These are phyloP conservation scores for Dolomedes plantarius DNA, from an alignment of 2,888 invertebrate species.

Conservation along the genomic window DNA sequence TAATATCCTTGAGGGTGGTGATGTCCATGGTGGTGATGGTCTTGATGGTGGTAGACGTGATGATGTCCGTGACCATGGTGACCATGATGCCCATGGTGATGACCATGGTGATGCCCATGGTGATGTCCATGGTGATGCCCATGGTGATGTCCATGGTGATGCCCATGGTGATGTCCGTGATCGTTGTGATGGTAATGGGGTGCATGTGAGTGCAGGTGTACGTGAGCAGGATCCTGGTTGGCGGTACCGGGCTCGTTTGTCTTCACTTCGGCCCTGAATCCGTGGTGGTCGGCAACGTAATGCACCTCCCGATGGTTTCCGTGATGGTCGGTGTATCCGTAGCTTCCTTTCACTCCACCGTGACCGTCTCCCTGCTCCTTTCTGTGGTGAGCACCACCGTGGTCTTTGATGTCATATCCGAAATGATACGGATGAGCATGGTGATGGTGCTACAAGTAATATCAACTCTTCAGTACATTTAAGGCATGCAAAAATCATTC, in stretches of 20 bases:
- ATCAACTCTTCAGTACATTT: too few species aligned
- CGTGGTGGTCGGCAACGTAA: constrained; percentile 42
- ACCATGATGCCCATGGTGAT: too few species aligned
- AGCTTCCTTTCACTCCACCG: constrained; percentile 44
- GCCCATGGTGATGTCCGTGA: too few species aligned
- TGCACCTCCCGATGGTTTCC: constrained; percentile 41
- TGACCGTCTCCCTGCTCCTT: constrained; percentile 35
- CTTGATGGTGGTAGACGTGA: neutral
- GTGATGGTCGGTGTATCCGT: constrained; percentile 41
- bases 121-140: neutral
- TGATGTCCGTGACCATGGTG: neutral
- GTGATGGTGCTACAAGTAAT: too few species aligned
- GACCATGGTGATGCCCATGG: constrained; percentile 4
- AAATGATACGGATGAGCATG: constrained; percentile 47
- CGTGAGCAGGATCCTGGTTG: constrained; percentile 49
- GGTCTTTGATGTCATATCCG: constrained; percentile 41
- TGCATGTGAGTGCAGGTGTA: constrained; percentile 25
- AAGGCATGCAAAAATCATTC: too few species aligned
- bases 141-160: too few species aligned
- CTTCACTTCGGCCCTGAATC: constrained; percentile 47
- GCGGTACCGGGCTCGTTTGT: constrained; percentile 55
- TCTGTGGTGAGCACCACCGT: constrained; percentile 29
- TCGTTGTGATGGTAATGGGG: neutral
- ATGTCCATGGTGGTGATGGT: constrained; percentile 9
- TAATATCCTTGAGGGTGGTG: neutral